phyloP scores from a whole-genome alignment of 2,113 vertebrate species.

The Actinemys pallida region DNA sequence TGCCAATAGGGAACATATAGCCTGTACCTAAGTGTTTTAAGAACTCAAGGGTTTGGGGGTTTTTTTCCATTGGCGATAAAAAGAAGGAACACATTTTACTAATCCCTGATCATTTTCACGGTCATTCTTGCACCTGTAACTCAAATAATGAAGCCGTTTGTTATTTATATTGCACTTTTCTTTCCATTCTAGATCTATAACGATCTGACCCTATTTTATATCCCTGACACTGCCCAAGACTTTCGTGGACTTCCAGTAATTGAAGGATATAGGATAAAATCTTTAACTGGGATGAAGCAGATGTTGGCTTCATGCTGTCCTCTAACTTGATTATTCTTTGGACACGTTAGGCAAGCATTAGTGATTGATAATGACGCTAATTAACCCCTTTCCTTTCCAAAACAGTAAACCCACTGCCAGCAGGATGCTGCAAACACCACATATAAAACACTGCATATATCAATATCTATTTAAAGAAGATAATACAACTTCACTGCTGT shows the following conservation, averaged over 20 bases:
- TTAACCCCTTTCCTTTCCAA: conserved; percentile 83
- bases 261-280: conserved; percentile 73
- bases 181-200: conserved; percentile 70
- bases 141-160: conserved; percentile 73
- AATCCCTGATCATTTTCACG: conserved; percentile 37
- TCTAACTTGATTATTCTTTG: conserved; percentile 88
- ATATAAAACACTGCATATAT: conserved; percentile 55
- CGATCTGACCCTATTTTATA: conserved; percentile 75
- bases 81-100: conserved; percentile 53
- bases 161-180: conserved; percentile 71
- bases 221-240: conserved; percentile 74
- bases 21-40: conserved; percentile 7
- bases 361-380: conserved; percentile 88
- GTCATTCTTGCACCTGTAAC: conserved; percentile 77
- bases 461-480: conserved; percentile 59
- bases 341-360: conserved; percentile 84
- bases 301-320: conserved; percentile 82
- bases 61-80: not conserved
- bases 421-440: conserved; percentile 76
- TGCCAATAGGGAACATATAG: not conserved
- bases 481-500: conserved; percentile 29
- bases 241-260: conserved; percentile 63
- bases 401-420: conserved; percentile 72
- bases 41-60: not conserved
- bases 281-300: conserved; percentile 83